A percentile compares a stretch with the other conserved stretches of the same genome.
phyloP scores from a whole-genome alignment of 2,797 vertebrate species.

The Apogon hyalosoma region DNA sequence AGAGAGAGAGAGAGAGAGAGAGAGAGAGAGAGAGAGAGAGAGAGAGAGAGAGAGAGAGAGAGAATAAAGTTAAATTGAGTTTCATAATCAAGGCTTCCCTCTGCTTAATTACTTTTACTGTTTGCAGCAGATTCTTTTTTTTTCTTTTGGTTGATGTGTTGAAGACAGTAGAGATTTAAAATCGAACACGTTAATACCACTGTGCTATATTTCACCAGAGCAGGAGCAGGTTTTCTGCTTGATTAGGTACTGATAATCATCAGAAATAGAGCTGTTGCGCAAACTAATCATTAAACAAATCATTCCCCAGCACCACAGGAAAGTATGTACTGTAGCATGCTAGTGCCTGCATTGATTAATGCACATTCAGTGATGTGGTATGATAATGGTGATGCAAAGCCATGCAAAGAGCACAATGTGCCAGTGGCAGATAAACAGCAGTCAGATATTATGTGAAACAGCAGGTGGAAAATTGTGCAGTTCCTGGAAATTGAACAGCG shows the following conservation, averaged over 20 bases:
- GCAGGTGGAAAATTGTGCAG: slow-evolving; percentile 78
- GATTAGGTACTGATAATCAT: slow-evolving; percentile 37
- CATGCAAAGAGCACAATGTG: slow-evolving; percentile 59
- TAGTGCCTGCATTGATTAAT: slow-evolving; percentile 11
- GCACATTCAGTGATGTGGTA: slow-evolving; percentile 36
- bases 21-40: no score
- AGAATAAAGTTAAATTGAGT: slow-evolving; percentile 33
- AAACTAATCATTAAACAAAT: slow-evolving; percentile 19
- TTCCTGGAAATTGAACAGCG: slow-evolving; percentile 77
- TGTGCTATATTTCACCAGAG: slow-evolving; percentile 15
- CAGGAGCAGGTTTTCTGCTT: slow-evolving; percentile 8
- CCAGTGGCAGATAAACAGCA: slow-evolving; percentile 70
- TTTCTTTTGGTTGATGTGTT: slow-evolving; percentile 37
- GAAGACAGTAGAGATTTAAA: slow-evolving; percentile 38
- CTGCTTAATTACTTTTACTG: slow-evolving; percentile 48
- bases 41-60: slow-evolving; percentile 6
- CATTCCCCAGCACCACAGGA: slow-evolving; percentile 2
- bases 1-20: no score
- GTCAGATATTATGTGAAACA: slow-evolving; percentile 69
- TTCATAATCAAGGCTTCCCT: slow-evolving; percentile 49
- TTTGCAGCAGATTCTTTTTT: slow-evolving; percentile 40
- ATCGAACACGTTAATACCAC: slow-evolving; percentile 4
- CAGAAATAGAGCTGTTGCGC: slow-evolving; percentile 34
- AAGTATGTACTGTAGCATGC: not conserved
- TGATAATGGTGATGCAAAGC: slow-evolving; percentile 46